Evolutionary conservation across 2,888 invertebrate species (phyloP).

Genomic region (Lysandra bellargus): DNA sequence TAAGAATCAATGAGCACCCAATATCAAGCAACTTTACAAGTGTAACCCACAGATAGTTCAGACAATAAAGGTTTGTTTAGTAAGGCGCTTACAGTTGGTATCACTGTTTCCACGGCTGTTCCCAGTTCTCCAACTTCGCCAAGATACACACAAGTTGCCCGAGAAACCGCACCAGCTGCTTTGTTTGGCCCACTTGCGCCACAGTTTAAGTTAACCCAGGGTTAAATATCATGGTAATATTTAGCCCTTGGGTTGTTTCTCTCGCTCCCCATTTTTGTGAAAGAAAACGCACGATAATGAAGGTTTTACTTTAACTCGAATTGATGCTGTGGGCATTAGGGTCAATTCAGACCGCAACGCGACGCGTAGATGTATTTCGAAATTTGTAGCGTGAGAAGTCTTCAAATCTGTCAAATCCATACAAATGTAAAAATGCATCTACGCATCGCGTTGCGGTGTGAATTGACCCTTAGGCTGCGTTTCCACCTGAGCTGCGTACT

Average conservation of each 20-base stretch:
- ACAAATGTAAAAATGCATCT: too few relatives aligned
- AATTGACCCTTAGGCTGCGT: too few relatives aligned
- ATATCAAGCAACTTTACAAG: background rate
- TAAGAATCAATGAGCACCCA: too few relatives aligned
- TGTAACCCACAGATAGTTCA: background rate
- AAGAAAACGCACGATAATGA: background rate
- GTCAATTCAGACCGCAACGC: too few relatives aligned
- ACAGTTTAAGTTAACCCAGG: background rate
- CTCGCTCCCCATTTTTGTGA: background rate
- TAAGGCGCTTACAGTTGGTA: slow-evolving; percentile 3
- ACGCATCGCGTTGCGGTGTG: too few relatives aligned
- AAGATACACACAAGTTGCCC: background rate
- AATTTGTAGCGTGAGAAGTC: too few relatives aligned
- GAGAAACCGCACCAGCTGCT: background rate
- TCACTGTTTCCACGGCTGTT: slow-evolving; percentile 5
- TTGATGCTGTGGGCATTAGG: too few relatives aligned
- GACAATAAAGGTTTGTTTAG: background rate
- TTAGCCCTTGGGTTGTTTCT: too few relatives aligned
- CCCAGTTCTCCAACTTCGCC: background rate
- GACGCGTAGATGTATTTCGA: too few relatives aligned
- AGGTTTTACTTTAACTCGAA: too few relatives aligned
- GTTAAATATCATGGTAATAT: background rate
- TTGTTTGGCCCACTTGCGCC: background rate
- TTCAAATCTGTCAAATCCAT: too few relatives aligned
- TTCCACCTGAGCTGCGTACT: too few relatives aligned